Base-by-base conservation (phyloP, 2,888 invertebrate species). In the Chloroclysta siterata region DNA sequence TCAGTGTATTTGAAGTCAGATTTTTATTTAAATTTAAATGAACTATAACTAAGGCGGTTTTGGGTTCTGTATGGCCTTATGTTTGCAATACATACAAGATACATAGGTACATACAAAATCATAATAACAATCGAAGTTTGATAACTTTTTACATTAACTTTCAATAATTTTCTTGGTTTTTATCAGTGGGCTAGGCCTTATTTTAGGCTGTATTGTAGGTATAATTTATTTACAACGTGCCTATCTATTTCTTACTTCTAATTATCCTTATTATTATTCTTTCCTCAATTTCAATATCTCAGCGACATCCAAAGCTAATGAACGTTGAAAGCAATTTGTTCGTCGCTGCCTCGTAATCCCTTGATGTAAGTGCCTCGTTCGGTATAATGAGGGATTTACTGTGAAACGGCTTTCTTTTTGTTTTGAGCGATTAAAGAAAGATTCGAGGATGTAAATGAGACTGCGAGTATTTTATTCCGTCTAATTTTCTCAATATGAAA, bases 301-400 rank as follows among this genome's bases (percentile, higher is more conserved):
- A 42, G 51, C 50, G 48, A 61, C 58, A 65, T 65, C 60, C 57
- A 46, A 54, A 53, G 60, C 36, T 54, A 72, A 70, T 68, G 66
- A 68, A 63, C 60, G 68, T 58, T 62, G 68, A 66, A 67, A 66
- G 67, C 70, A 68, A 66, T 70, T 66, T 68, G 66, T 69, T 65
- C 50, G 53, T 51, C 56, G 63, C 56, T 72, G 68, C 15, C 66
- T 42, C 53, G 61, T 65, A 72, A 75, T 74, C 73, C 71, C 73
- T 69, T 59, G 64, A 62, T 60, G 60, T 62, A 67, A 69, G 64
- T 68, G 63, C 63, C 42, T 59, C 53, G 54, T 51, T 65, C 60
- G 33, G 53, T 60, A 64, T 66, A 68, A 70, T 70, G 65, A 68
- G 60, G 66, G 68, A 66, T 64, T 68, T 70, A 67, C 51, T 47